Percentiles rank a stretch among this genome's conserved stretches.
Conservation (phyloP, 2,797 vertebrate species). For the Sebastolobus alascanus region DNA sequence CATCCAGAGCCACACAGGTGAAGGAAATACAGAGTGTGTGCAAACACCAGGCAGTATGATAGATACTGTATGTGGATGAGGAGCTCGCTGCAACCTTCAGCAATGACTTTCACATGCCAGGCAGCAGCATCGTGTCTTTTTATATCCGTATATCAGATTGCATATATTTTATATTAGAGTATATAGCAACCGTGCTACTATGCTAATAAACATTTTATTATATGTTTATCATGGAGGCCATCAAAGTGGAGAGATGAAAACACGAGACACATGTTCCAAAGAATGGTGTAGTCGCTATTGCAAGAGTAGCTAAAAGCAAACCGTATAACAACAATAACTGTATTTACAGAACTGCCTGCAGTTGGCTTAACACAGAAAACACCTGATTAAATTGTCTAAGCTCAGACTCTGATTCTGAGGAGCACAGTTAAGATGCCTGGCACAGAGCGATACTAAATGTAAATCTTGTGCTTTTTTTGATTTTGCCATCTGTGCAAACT, state of each 20-base stretch:
- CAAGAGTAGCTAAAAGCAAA: conserved; percentile 5
- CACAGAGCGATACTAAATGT: conserved; percentile 24
- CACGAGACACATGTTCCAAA: conserved; percentile 7
- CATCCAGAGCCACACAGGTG: conserved; percentile 15
- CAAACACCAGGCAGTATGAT: not conserved
- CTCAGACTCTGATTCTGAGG: conserved; percentile 23
- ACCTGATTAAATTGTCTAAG: conserved; percentile 34
- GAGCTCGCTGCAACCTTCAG: conserved; percentile 11
- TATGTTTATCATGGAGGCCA: not conserved
- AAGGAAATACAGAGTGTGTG: conserved; percentile 22
- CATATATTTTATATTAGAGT: conserved; percentile 1
- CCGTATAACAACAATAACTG: conserved; percentile 11
- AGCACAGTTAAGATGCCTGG: conserved; percentile 24
- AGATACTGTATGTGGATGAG: not conserved
- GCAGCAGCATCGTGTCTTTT: not conserved
- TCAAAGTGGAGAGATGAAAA: not conserved
- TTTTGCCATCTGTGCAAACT: conserved; percentile 46
- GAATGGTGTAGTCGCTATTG: not conserved
- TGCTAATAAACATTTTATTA: not conserved
- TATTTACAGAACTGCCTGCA: conserved; percentile 27
- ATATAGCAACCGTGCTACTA: not conserved
- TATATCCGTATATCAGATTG: not conserved
- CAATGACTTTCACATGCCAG: not conserved
- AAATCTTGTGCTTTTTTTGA: conserved; percentile 35
- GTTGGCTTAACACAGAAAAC: conserved; percentile 24